Evolutionary conservation across 2,888 invertebrate species (phyloP), one percentile per base, ranked within the genome.

Genomic region (Cheilosia urbana): DNA sequence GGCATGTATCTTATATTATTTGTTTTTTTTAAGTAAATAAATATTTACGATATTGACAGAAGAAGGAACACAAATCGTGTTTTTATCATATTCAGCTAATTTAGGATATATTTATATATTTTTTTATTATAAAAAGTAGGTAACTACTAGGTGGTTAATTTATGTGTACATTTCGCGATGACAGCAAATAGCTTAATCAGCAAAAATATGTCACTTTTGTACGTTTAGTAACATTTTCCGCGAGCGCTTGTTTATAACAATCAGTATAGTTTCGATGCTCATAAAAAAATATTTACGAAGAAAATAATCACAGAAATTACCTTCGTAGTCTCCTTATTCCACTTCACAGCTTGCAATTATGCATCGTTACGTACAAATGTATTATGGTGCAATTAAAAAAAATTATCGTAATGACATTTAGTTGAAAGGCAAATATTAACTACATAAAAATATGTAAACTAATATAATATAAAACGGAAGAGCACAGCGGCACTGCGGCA

Each of bases 241-340:
- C 63, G 57, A 62, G 63, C 58, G 24, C 51, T 65, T 34, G 63
- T 57, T 69, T 66, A 62, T 65, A 68, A 73, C 60, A 73, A 47
- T 65, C 51, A 68, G 58, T 49, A 37, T 49, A 37, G 24, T 21
- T 60, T 66, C 55, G 24, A 13, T 68, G 42, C 62, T 62, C 47
- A 62, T 55, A 27, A 17, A 57, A 34, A 37, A 24, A 42, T 27
- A 60, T 47, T 60, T 77, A 78, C 45, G 49, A 76, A 57, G 65
- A 78, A 77, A 65, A 65, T 81, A 65, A 57, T 37, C 65, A 65
- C 24, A 71, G 49, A 71, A 84, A 85, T 85, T 85, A 85, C 84
- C 84, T 85, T 80, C 49, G 71, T 85, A 85, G 84, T 85, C 84
- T 85, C 84, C 60, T 85, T 69, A 47, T 55, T 27, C 45, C 24